A percentile compares a stretch with the other conserved stretches of the same genome.
These are phyloP conservation scores for Monopis laevigella DNA, from an alignment of 2,888 invertebrate genomes.

Conservation along the genomic window DNA sequence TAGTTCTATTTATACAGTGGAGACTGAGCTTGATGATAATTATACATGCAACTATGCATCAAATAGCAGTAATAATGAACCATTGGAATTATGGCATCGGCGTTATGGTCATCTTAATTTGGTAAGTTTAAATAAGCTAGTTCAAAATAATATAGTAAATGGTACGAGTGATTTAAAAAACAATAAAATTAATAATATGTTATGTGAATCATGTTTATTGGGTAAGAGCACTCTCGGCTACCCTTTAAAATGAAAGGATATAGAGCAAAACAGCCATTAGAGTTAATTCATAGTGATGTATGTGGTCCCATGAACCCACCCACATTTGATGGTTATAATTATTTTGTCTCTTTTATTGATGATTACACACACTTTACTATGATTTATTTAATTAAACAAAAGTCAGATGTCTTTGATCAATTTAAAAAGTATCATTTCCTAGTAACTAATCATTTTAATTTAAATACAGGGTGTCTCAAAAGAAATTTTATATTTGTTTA, in stretches of 20 bases:
- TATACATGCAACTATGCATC: not conserved
- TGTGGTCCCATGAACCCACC: conserved; percentile 16
- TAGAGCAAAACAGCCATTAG: not conserved
- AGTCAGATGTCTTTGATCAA: conserved; percentile 18
- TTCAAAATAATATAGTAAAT: conserved; percentile 9
- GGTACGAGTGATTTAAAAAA: conserved; percentile 5
- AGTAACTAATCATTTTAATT: conserved; percentile 15
- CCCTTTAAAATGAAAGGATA: conserved; percentile 1
- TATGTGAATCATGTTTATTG: conserved; percentile 2
- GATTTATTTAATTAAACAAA: conserved; percentile 16
- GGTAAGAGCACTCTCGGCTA: not conserved
- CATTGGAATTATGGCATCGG: conserved; percentile 9
- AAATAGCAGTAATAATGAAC: not conserved
- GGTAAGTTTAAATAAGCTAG: conserved; percentile 1
- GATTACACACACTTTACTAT: conserved; percentile 18
- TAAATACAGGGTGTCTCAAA: conserved; percentile 9
- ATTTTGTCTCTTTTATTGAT: conserved; percentile 20
- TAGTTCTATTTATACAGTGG: no score
- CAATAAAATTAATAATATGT: not conserved
- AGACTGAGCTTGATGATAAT: not conserved
- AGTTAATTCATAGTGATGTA: conserved; percentile 11
- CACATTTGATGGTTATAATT: conserved; percentile 16
- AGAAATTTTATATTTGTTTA: conserved; percentile 15
- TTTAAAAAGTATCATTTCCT: conserved; percentile 14
- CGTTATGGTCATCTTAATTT: conserved; percentile 9